Evolutionary conservation across 2,113 vertebrate species (phyloP).

Genomic region (Ploceus nigricollis): DNA sequence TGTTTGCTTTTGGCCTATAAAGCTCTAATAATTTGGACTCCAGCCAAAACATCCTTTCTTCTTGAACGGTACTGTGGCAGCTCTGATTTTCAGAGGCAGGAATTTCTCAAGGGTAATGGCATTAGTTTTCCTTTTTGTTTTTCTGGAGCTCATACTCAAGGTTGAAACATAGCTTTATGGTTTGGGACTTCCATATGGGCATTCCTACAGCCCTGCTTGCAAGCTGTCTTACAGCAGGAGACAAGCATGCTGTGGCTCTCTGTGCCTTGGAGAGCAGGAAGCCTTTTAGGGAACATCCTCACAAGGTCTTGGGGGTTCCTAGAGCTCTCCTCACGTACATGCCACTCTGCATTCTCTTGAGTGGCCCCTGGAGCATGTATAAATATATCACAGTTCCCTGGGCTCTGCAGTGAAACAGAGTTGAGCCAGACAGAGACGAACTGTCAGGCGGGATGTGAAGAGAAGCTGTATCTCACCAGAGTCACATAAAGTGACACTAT

Average conservation of each 20-base stretch:
- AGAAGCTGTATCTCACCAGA: not conserved
- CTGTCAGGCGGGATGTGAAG: not conserved
- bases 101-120: not conserved
- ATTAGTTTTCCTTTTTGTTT: conserved; percentile 35
- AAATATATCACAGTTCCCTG: not conserved
- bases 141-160: not conserved
- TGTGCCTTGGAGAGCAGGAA: not conserved
- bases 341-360: not conserved
- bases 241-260: not conserved
- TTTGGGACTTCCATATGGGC: not conserved
- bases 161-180: not conserved
- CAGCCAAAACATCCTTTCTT: conserved; percentile 12
- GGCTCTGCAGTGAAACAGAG: not conserved
- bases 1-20: conserved; percentile 48
- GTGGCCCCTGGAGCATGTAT: not conserved
- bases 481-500: not conserved
- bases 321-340: not conserved
- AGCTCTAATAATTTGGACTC: conserved; percentile 40
- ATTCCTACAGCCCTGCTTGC: not conserved
- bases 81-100: conserved; percentile 23
- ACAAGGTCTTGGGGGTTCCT: not conserved
- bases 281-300: not conserved
- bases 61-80: not conserved
- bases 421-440: not conserved
- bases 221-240: not conserved